phyloP scores from a whole-genome alignment of 53 echinoderm and acorn worm genomes.

The Mesocentrotus franciscanus region DNA sequence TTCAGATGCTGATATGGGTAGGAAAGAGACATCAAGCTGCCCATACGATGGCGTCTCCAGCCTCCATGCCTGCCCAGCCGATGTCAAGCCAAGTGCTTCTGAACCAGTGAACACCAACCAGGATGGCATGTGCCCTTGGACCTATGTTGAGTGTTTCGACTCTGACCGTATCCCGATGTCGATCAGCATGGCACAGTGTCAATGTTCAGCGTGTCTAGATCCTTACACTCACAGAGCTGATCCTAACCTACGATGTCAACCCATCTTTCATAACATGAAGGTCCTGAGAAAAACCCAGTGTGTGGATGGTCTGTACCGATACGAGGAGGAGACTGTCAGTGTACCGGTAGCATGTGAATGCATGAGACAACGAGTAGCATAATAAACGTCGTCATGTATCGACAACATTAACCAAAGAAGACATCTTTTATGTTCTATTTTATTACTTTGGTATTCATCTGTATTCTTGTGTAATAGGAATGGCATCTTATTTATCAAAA shows the following conservation, averaged over 20 bases:
- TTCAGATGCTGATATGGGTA: slow-evolving; percentile 14
- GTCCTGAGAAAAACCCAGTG: slow-evolving; percentile 59
- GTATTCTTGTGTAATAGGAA: background rate
- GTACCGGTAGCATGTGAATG: slow-evolving; percentile 9
- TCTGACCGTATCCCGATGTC: slow-evolving; percentile 63
- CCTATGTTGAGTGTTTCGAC: slow-evolving; percentile 61
- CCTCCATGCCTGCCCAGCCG: slow-evolving; percentile 12
- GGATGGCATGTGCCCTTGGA: slow-evolving; percentile 60
- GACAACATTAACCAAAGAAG: background rate
- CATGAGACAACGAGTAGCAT: background rate
- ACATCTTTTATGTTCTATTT: background rate
- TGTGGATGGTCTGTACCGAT: slow-evolving; percentile 47
- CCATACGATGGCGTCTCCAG: slow-evolving; percentile 55
- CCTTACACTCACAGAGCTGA: slow-evolving; percentile 39
- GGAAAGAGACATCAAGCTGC: slow-evolving; percentile 35
- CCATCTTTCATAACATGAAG: slow-evolving; percentile 59
- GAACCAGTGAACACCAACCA: background rate
- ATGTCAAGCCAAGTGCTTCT: slow-evolving; percentile 25
- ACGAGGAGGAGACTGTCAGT: slow-evolving; percentile 2
- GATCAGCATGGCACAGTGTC: slow-evolving; percentile 65
- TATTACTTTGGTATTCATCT: background rate
- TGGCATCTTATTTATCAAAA: too few species aligned
- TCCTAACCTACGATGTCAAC: slow-evolving; percentile 45
- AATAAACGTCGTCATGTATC: too few species aligned
- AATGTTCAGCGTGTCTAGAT: slow-evolving; percentile 59